These are phyloP conservation scores for Etheostoma perlongum DNA, from an alignment of 2,797 vertebrate species.

Conservation along the genomic window DNA sequence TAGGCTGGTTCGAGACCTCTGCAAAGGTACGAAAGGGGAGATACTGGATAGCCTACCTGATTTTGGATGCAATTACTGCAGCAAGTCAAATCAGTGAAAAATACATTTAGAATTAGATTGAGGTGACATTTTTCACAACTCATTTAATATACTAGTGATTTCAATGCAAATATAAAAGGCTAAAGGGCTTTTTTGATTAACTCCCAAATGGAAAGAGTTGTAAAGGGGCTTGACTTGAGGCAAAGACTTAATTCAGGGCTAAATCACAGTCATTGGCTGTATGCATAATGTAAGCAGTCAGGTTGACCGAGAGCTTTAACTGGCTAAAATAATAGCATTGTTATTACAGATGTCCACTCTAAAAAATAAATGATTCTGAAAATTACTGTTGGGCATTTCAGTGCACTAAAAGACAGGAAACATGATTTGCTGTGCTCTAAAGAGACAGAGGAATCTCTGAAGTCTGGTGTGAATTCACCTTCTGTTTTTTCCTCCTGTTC, in stretches of 20 bases:
- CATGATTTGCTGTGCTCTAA: conserved; percentile 12
- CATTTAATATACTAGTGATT: not conserved
- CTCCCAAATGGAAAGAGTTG: not conserved
- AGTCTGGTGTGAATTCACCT: conserved; percentile 53
- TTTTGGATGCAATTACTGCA: not conserved
- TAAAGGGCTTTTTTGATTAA: conserved; percentile 1
- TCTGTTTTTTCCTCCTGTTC: conserved; percentile 25
- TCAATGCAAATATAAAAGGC: conserved; percentile 23
- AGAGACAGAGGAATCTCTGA: conserved; percentile 50
- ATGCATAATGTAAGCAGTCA: not conserved
- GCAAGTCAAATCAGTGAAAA: not conserved
- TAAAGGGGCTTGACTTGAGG: not conserved
- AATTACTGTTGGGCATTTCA: not conserved
- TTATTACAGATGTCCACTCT: not conserved
- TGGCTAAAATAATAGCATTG: not conserved
- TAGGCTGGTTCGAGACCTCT: conserved; percentile 86
- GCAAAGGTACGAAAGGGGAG: conserved; percentile 80
- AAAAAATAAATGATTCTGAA: conserved; percentile 19
- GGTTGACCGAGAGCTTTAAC: not conserved
- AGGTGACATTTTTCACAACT: not conserved
- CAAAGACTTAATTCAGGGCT: not conserved
- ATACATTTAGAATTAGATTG: not conserved
- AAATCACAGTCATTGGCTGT: conserved; percentile 6
- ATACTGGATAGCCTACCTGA: not conserved
- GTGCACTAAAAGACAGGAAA: not conserved